These are phyloP conservation scores for Paracentrotus lividus DNA, from an alignment of 53 echinoderm and acorn worm genomes.

Conservation along the genomic window DNA sequence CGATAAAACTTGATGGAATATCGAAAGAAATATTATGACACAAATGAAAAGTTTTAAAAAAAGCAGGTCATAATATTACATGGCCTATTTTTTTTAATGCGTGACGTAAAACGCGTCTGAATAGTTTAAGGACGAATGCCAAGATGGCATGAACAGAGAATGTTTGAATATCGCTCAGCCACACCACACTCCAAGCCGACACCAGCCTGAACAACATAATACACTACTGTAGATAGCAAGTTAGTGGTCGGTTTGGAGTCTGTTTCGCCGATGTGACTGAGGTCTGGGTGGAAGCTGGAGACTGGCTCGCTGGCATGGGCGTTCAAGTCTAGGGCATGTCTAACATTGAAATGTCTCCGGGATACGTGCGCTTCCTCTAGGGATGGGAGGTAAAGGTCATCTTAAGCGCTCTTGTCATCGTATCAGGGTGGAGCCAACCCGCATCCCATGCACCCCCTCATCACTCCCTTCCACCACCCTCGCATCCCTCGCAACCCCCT, in stretches of 20 bases:
- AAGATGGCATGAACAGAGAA: background rate
- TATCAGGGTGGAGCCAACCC: background rate
- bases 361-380: background rate
- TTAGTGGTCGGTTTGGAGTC: too few relatives aligned
- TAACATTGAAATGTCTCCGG: conserved; percentile 52
- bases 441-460: background rate
- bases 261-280: too few relatives aligned
- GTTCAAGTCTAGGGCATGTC: conserved; percentile 26
- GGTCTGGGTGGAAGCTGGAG: background rate
- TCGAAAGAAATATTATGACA: conserved; percentile 1
- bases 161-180: background rate
- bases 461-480: background rate
- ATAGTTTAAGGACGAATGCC: background rate
- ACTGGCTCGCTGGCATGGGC: background rate
- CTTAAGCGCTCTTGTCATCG: conserved; percentile 52
- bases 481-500: background rate
- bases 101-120: background rate
- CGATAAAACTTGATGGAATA: background rate
- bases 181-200: too few relatives aligned
- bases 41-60: background rate
- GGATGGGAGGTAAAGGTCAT: conserved; percentile 55
- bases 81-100: background rate
- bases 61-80: background rate
- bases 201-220: too few relatives aligned
- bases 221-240: too few relatives aligned